Percentiles rank a stretch among this genome's conserved stretches.
Conservation (phyloP, 2,797 vertebrate genomes). For the Varecia variegata region DNA sequence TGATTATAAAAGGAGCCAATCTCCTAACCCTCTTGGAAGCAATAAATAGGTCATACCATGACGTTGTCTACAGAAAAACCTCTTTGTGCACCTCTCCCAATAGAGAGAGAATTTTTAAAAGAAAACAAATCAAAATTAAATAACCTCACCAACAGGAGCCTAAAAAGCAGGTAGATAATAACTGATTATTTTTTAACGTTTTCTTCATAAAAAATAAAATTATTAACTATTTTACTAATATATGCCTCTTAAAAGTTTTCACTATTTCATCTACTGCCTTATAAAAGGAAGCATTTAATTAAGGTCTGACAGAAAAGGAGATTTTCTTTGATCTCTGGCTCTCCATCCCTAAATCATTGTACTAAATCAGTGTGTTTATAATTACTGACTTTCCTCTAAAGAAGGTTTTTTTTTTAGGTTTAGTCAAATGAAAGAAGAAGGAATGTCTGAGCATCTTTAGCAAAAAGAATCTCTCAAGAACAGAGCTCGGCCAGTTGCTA, state of each 20-base stretch:
- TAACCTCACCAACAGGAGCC: background rate
- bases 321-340: background rate
- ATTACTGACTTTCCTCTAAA: background rate
- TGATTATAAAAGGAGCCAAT: background rate
- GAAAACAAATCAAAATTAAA: background rate
- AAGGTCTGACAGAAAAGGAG: background rate
- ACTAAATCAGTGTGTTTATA: background rate
- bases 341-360: background rate
- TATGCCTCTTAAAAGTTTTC: background rate
- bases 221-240: background rate
- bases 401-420: background rate
- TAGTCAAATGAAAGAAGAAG: background rate
- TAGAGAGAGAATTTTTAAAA: background rate
- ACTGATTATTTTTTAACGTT: background rate
- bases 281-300: background rate
- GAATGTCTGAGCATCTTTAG: background rate
- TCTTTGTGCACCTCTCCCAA: background rate
- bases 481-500: background rate
- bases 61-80: background rate
- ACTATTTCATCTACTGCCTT: background rate
- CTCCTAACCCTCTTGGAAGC: background rate
- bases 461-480: constrained; percentile 45
- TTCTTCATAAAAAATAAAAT: background rate
- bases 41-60: background rate
- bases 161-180: background rate